Percentiles rank a stretch among this genome's conserved stretches.
phyloP scores from a whole-genome alignment of 2,797 vertebrate species.

The Pseudochirops cupreus region DNA sequence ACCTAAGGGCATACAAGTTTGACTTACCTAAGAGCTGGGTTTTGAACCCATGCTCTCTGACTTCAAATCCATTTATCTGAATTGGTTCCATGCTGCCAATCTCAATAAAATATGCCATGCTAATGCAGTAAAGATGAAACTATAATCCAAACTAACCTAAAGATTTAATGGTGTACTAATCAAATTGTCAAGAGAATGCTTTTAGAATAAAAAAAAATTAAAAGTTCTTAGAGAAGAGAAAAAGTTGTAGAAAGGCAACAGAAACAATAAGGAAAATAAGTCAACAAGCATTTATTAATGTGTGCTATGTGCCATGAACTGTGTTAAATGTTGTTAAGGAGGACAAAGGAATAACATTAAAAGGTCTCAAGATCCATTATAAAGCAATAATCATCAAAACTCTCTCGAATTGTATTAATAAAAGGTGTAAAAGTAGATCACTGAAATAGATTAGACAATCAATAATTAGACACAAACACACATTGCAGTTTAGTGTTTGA shows the following conservation, averaged over 20 bases:
- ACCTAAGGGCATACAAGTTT: too few relatives aligned
- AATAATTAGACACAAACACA: background rate
- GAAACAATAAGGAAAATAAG: background rate
- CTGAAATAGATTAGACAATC: background rate
- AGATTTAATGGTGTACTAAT: too few relatives aligned
- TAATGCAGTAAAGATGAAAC: too few relatives aligned
- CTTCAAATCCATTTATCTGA: too few relatives aligned
- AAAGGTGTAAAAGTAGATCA: background rate
- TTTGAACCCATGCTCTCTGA: too few relatives aligned
- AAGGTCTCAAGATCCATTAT: background rate
- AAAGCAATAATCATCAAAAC: background rate
- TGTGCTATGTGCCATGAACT: background rate
- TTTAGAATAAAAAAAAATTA: background rate
- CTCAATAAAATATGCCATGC: too few relatives aligned
- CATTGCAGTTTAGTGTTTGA: background rate
- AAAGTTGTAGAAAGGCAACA: background rate
- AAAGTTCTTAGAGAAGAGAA: background rate
- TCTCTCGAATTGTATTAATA: background rate
- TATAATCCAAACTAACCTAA: too few relatives aligned
- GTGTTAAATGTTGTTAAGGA: background rate
- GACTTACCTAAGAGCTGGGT: too few relatives aligned
- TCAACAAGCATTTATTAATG: background rate
- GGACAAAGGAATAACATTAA: background rate
- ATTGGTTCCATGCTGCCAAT: too few relatives aligned
- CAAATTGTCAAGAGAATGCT: too few relatives aligned